These are phyloP conservation scores for Ramazzottius varieornatus DNA, from an alignment of 2,888 invertebrate species.

Conservation along the genomic window DNA sequence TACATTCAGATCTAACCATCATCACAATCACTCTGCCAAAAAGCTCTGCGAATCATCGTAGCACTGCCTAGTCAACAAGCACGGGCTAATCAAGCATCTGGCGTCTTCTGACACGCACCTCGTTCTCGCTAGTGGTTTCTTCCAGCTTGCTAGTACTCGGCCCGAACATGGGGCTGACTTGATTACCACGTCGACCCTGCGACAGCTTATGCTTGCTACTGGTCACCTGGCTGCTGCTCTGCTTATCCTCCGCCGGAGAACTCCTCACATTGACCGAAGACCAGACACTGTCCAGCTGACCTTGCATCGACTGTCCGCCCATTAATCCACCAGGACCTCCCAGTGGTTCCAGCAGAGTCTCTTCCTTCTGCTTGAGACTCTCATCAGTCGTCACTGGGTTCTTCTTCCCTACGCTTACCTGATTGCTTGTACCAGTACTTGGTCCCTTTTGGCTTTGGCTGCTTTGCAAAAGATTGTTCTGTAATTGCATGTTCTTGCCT, in stretches of 20 bases:
- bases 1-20: too few species aligned
- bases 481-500: not conserved
- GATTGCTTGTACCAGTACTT: not conserved
- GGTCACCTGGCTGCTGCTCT: too few species aligned
- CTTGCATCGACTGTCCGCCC: not conserved
- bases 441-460: not conserved
- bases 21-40: too few species aligned
- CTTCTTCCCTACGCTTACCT: too few species aligned
- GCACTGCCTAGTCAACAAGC: not conserved
- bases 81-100: not conserved
- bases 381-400: not conserved
- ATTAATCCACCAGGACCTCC: not conserved
- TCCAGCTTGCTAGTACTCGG: not conserved
- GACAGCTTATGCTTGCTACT: too few species aligned
- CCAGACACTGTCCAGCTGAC: not conserved
- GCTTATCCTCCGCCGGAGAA: not conserved
- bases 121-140: not conserved
- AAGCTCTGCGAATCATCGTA: too few species aligned
- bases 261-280: not conserved
- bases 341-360: not conserved
- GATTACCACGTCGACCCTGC: too few species aligned
- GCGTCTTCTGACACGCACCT: not conserved
- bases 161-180: too few species aligned
- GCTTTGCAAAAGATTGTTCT: not conserved
- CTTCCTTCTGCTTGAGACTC: not conserved